Percentiles rank a stretch among this genome's conserved stretches.
phyloP scores from a whole-genome alignment of 2,797 vertebrate species.

The Esox lucius region DNA sequence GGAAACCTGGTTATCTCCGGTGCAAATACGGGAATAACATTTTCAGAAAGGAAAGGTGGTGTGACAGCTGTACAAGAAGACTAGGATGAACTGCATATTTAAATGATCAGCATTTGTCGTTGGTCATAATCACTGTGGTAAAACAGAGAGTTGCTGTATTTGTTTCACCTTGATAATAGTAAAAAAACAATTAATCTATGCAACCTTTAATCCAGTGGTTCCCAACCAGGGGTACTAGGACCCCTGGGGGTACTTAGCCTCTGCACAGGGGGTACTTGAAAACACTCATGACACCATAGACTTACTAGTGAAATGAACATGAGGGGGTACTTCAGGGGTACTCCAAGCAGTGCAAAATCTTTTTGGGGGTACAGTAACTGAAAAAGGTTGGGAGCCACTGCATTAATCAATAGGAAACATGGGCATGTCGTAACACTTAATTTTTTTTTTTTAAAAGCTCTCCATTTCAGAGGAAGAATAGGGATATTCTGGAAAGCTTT shows the following conservation, averaged over 20 bases:
- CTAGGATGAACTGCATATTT: background rate
- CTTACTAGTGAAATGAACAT: too few relatives aligned
- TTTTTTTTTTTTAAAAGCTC: too few relatives aligned
- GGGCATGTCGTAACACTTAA: background rate
- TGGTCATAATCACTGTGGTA: background rate
- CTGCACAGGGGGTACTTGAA: too few relatives aligned
- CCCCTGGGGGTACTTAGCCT: too few relatives aligned
- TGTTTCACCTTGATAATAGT: background rate
- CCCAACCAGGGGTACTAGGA: too few relatives aligned
- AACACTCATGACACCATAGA: too few relatives aligned
- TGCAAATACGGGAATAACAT: background rate
- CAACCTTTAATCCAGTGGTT: background rate
- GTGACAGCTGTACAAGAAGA: background rate
- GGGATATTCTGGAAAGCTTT: background rate
- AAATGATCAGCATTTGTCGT: background rate
- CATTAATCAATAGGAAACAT: too few relatives aligned
- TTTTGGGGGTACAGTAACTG: too few relatives aligned
- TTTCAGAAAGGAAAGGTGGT: background rate
- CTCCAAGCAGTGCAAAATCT: too few relatives aligned
- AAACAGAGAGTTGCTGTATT: background rate
- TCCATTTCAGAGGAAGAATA: constrained; percentile 4
- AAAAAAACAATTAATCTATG: background rate
- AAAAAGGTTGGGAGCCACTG: too few relatives aligned
- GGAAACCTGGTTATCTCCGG: background rate
- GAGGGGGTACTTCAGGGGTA: too few relatives aligned